Evolutionary conservation across 1,140 invertebrate species (phyloP).

Genomic region (Drosophila santomea): DNA sequence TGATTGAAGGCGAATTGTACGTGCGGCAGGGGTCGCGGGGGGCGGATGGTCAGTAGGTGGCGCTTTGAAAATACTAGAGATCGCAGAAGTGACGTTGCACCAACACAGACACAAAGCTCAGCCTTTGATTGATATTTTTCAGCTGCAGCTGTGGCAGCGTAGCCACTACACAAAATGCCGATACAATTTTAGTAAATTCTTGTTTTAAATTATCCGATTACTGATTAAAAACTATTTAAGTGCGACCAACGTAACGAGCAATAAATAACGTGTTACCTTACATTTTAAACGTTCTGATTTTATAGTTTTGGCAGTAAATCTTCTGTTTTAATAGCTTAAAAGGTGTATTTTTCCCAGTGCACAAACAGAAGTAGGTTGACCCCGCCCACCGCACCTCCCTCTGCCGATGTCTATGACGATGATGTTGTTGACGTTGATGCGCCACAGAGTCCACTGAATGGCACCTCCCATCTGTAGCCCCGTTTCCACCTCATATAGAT

Average conservation of each 20-base stretch:
- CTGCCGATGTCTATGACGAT: slow-evolving; percentile 47
- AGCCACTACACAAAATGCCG: slow-evolving; percentile 20
- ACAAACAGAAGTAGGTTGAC: slow-evolving; percentile 64
- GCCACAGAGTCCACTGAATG: slow-evolving; percentile 49
- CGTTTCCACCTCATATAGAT: background rate
- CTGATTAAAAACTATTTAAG: background rate
- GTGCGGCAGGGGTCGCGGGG: background rate
- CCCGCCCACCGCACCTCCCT: slow-evolving; percentile 23
- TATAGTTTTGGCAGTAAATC: too few relatives aligned
- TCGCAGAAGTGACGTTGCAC: slow-evolving; percentile 56
- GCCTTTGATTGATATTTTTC: slow-evolving; percentile 66
- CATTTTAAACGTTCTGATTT: background rate
- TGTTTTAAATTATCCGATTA: background rate
- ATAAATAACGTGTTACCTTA: background rate
- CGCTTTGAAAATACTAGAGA: slow-evolving; percentile 34
- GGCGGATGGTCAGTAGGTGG: slow-evolving; percentile 43
- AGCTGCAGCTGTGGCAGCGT: slow-evolving; percentile 43
- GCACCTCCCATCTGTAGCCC: slow-evolving; percentile 4
- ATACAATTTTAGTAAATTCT: background rate
- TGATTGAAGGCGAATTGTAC: slow-evolving; percentile 37
- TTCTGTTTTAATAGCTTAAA: background rate
- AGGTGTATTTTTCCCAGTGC: slow-evolving; percentile 6
- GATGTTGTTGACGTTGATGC: slow-evolving; percentile 76
- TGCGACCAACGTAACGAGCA: background rate
- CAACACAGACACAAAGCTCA: slow-evolving; percentile 34